Evolutionary conservation across 2,888 invertebrate genomes (phyloP).

Genomic region (Zele albiditarsus): DNA sequence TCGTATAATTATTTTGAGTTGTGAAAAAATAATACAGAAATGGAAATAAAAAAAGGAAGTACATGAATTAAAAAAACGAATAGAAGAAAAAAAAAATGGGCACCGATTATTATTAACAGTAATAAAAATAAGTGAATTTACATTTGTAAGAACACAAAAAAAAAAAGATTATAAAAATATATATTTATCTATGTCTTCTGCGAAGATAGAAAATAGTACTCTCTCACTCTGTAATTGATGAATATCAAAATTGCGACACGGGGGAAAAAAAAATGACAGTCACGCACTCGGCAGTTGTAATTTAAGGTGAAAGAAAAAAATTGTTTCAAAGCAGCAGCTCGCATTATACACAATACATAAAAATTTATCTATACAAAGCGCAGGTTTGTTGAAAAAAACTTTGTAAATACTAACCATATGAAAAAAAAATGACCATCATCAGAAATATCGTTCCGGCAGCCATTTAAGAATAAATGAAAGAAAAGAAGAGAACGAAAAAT

Average conservation of each 20-base stretch:
- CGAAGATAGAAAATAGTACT: constrained; percentile 74
- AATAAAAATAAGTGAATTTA: constrained; percentile 72
- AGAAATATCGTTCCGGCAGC: constrained; percentile 58
- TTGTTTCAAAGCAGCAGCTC: constrained; percentile 54
- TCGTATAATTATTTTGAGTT: not conserved
- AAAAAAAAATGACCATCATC: constrained; percentile 58
- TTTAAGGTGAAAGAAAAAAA: constrained; percentile 54
- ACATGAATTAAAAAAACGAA: constrained; percentile 58
- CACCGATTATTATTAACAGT: constrained; percentile 72
- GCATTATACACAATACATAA: constrained; percentile 61
- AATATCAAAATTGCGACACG: constrained; percentile 62
- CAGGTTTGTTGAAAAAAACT: constrained; percentile 64
- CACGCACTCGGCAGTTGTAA: constrained; percentile 61
- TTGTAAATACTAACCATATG: constrained; percentile 63
- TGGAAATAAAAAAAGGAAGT: constrained; percentile 56
- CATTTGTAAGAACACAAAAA: constrained; percentile 68
- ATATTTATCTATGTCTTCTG: constrained; percentile 75
- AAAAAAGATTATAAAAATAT: constrained; percentile 72
- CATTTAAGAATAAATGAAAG: constrained; percentile 41
- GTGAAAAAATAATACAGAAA: not conserved
- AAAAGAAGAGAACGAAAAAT: not conserved
- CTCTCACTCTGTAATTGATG: constrained; percentile 73
- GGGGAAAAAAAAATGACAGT: constrained; percentile 58
- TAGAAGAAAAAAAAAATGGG: constrained; percentile 56
- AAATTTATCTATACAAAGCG: constrained; percentile 49